Base-by-base conservation (phyloP, 2,113 vertebrate genomes). In the Oncorhynchus tshawytscha region DNA sequence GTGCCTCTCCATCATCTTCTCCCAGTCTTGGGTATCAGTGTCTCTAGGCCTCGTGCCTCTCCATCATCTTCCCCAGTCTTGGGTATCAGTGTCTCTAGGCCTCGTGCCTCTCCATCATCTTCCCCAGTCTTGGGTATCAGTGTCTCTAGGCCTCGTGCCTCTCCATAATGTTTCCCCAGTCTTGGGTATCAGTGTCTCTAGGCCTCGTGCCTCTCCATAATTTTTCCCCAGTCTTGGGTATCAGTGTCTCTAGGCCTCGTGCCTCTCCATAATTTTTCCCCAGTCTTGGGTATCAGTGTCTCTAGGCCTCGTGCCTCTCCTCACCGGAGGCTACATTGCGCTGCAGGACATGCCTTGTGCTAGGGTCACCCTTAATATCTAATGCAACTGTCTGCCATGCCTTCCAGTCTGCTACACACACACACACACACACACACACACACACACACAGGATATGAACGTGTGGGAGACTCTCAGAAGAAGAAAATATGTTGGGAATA, bases 321-420 rank as follows among this genome's bases (percentile, higher is more conserved):
- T 88, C 85, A 74, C 87, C 90, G 81, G 1, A 24, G 78, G 91
- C 88, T 79, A 29, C 34, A 34, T 34, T 34, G 34, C 57, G 81
- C 88, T 16, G 24, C 65, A 6, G 79, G 86, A 39, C 65, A 70
- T 20, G 73, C 71, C 80, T 80, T 72, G 75, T 72, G 78, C 80
- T 71, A 71, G 87, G 89, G 90, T 91, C 90, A 87, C 81, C 80
- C 89, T 93, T 90, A 93, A 94, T 93, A 93, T 90, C 84, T 91
- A 89, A 93, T 92, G 89, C 80, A 88, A 88, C 91, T 88, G 79
- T 92, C 92, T 92, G 92, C 86, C 77, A 79, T 87, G 83, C 82
- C 90, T 89, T 81, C 62, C 75, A 82, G 90, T 81, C 27, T 73
- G 62, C 39, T 65, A 13, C 20, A 9, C 54, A 70, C 60, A 78